Evolutionary conservation across 2,888 invertebrate genomes (phyloP).

Genomic region (Cerastoderma edule): DNA sequence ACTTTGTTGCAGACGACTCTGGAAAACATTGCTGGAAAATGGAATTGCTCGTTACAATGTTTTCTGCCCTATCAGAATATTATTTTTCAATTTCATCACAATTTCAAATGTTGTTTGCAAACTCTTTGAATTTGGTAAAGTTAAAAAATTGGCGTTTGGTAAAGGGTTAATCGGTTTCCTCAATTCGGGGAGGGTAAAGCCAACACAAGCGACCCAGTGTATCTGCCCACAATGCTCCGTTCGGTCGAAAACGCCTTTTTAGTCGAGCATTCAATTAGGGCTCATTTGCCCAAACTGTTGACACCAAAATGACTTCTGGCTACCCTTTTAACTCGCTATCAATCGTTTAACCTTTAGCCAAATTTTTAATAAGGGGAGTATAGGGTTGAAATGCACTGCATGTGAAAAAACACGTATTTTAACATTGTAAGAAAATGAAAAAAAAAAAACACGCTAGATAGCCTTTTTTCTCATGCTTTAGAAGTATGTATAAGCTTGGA

Average conservation of each 20-base stretch:
- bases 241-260: neutral
- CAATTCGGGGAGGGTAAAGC: neutral
- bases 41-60: too few species aligned
- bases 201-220: neutral
- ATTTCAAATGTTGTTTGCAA: too few species aligned
- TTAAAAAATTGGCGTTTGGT: too few species aligned
- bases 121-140: too few species aligned
- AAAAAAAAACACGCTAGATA: neutral
- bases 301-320: slow-evolving; percentile 7
- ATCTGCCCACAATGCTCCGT: neutral
- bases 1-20: too few species aligned
- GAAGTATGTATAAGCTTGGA: too few species aligned
- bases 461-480: neutral
- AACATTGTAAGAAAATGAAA: neutral
- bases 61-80: too few species aligned
- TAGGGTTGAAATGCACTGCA: neutral
- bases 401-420: too few species aligned
- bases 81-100: too few species aligned
- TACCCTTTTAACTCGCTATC: neutral
- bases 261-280: neutral
- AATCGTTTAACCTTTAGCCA: neutral
- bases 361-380: neutral
- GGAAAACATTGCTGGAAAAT: too few species aligned
- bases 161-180: slow-evolving; percentile 7
- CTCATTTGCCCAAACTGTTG: neutral